Evolutionary conservation across 1,140 invertebrate species (phyloP).

Genomic region (Bombus haemorrhoidalis): DNA sequence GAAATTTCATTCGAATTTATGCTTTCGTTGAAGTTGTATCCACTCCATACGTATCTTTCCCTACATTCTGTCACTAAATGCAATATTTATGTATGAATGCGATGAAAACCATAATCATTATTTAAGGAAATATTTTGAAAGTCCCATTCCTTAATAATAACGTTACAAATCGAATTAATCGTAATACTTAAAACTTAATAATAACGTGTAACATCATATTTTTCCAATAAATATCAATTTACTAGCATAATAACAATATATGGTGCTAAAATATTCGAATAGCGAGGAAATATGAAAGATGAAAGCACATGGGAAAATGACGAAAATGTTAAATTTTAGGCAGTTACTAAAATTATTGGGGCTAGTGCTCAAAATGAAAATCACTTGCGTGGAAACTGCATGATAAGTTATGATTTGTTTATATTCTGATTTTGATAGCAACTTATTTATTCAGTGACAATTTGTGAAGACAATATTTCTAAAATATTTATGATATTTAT

Average conservation of each 20-base stretch:
- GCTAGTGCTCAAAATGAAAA: no score
- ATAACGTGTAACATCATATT: not conserved
- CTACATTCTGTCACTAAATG: not conserved
- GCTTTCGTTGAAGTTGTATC: not conserved
- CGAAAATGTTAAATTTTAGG: not conserved
- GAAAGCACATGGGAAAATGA: not conserved
- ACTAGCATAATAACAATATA: not conserved
- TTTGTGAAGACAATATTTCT: not conserved
- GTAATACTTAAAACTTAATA: not conserved
- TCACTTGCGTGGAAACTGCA: no score
- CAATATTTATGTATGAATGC: no score
- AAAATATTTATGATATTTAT: not conserved
- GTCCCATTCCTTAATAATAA: no score
- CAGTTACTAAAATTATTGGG: not conserved
- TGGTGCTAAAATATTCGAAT: not conserved
- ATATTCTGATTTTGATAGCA: no score
- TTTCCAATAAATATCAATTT: not conserved
- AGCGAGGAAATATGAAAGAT: not conserved
- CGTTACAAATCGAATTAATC: no score
- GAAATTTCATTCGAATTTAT: not conserved
- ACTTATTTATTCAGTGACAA: no score
- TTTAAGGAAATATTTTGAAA: no score
- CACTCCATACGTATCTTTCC: not conserved
- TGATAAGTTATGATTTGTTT: no score
- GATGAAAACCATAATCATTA: no score